phyloP scores from a whole-genome alignment of 2,113 vertebrate genomes.

The Emydocephalus ijimae region DNA sequence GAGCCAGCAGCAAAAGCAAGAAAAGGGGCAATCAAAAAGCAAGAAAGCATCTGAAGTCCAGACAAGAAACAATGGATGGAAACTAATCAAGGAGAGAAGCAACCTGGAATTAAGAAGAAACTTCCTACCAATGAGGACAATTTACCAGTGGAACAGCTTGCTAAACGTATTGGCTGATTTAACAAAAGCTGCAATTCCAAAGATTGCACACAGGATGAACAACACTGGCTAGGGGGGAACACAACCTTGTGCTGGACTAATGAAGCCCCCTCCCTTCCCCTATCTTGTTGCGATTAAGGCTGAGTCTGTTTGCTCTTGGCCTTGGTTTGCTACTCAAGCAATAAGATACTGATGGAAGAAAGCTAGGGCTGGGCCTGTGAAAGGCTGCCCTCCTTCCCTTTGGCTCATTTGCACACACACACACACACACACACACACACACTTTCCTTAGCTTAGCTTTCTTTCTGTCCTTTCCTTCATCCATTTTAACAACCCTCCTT shows the following conservation, averaged over 20 bases:
- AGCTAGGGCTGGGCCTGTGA: rapidly evolving
- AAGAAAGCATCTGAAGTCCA: background rate
- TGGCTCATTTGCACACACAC: background rate
- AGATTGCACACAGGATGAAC: background rate
- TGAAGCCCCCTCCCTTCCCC: background rate
- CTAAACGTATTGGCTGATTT: background rate
- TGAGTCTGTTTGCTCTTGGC: background rate
- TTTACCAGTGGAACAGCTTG: no score
- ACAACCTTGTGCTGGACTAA: background rate
- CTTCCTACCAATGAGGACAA: background rate
- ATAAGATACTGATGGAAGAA: conserved; percentile 27
- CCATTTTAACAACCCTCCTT: rapidly evolving
- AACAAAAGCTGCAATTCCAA: background rate
- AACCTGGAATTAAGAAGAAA: background rate
- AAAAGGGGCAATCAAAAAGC: background rate
- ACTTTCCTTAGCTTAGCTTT: background rate
- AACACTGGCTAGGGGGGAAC: background rate
- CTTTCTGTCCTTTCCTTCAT: no score
- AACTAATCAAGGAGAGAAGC: background rate
- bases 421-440: background rate
- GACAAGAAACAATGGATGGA: background rate
- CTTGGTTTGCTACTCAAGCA: background rate
- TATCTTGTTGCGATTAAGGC: background rate
- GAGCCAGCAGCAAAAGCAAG: background rate
- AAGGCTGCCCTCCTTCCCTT: background rate